Percentiles rank a stretch among this genome's conserved stretches.
These are phyloP conservation scores for Opisthograptis luteolata DNA, from an alignment of 2,888 invertebrate genomes.

Conservation along the genomic window DNA sequence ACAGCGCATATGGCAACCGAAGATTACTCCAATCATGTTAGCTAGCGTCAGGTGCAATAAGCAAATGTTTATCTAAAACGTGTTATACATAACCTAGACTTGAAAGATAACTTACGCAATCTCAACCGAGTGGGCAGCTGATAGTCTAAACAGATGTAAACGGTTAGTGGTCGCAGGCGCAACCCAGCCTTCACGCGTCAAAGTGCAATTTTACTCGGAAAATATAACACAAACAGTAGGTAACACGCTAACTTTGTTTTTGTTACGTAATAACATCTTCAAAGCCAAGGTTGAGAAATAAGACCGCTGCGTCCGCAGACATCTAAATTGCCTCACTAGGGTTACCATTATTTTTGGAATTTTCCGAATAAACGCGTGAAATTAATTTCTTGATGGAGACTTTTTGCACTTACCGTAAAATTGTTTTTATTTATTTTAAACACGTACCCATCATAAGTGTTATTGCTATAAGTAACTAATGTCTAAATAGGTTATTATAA, in stretches of 20 bases:
- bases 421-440: too few species aligned
- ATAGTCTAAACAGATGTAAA: slow-evolving; percentile 23
- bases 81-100: neutral
- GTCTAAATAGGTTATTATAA: too few species aligned
- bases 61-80: too few species aligned
- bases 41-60: too few species aligned
- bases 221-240: slow-evolving; percentile 34
- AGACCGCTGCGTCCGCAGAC: slow-evolving; percentile 29
- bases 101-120: slow-evolving; percentile 21
- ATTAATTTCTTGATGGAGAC: too few species aligned
- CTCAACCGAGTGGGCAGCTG: slow-evolving; percentile 22
- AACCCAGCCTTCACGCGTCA: slow-evolving; percentile 29
- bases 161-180: slow-evolving; percentile 26
- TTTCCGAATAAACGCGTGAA: neutral
- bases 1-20: too few species aligned
- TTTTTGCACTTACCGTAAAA: too few species aligned
- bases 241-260: slow-evolving; percentile 37
- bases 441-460: too few species aligned
- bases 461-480: too few species aligned
- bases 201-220: slow-evolving; percentile 35
- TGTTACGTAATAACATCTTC: slow-evolving; percentile 42
- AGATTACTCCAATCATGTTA: too few species aligned
- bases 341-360: slow-evolving; percentile 3
- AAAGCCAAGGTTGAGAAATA: slow-evolving; percentile 50
- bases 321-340: slow-evolving; percentile 27